Conservation (phyloP, 2,888 invertebrate genomes). For the Pterostichus niger region DNA sequence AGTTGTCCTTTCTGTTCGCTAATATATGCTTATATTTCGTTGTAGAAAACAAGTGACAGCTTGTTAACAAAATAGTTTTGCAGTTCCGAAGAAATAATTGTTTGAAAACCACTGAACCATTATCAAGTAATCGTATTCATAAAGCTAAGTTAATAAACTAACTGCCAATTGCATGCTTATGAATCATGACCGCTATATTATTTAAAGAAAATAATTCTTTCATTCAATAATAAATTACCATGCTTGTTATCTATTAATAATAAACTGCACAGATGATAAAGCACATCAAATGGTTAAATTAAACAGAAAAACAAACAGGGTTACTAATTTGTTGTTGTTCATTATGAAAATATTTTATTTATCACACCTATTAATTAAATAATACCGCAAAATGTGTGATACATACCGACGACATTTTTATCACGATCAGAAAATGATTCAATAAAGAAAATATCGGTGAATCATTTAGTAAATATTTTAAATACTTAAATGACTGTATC, state of each 20-base stretch:
- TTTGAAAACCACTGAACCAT: conserved; percentile 31
- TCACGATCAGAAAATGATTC: conserved; percentile 1
- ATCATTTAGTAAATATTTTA: conserved; percentile 4
- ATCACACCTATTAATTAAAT: background rate
- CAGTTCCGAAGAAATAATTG: background rate
- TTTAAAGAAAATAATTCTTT: conserved; percentile 37
- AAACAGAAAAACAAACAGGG: too few species aligned
- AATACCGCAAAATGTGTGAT: conserved; percentile 22
- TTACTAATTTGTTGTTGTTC: background rate
- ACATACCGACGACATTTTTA: background rate
- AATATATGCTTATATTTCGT: too few species aligned
- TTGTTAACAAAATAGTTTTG: too few species aligned
- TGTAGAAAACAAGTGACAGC: too few species aligned
- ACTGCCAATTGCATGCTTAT: conserved; percentile 19
- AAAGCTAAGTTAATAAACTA: conserved; percentile 29
- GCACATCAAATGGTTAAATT: background rate
- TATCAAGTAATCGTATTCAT: conserved; percentile 32
- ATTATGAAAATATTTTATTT: conserved; percentile 5
- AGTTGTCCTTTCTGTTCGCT: too few species aligned
- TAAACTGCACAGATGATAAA: conserved; percentile 21
- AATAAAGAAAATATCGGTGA: background rate
- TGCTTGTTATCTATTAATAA: conserved; percentile 13
- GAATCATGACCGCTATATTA: conserved; percentile 14
- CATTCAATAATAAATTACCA: conserved; percentile 26
- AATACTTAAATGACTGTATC: conserved; percentile 6